A percentile compares a stretch with the other conserved stretches of the same genome.
phyloP scores from a whole-genome alignment of 2,113 vertebrate genomes.

The Colistium nudipinnis region DNA sequence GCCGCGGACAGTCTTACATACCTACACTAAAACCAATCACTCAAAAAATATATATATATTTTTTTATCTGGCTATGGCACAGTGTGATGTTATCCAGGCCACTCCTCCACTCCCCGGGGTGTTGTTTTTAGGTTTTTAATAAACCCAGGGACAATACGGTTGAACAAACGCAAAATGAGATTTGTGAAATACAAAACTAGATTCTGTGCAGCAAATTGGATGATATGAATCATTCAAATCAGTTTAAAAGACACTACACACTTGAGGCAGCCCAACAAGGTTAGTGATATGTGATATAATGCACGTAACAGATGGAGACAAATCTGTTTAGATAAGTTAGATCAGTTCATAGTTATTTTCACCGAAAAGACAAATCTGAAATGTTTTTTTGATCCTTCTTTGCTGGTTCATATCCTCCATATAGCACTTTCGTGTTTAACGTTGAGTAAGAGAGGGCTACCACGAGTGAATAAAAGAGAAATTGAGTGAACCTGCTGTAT shows the following conservation, averaged over 20 bases:
- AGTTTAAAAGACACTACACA: not conserved
- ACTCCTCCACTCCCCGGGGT: not conserved
- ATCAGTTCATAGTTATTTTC: too few relatives aligned
- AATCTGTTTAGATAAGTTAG: too few relatives aligned
- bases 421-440: not conserved
- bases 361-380: too few relatives aligned
- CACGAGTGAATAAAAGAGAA: not conserved
- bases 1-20: not conserved
- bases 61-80: constrained; percentile 2
- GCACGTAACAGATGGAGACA: not conserved
- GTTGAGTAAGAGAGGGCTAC: not conserved
- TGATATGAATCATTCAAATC: constrained; percentile 1
- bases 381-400: too few relatives aligned
- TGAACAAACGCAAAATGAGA: not conserved
- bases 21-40: not conserved
- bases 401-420: constrained; percentile 3
- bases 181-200: not conserved
- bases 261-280: constrained; percentile 14
- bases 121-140: not conserved
- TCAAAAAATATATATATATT: not conserved
- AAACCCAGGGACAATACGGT: not conserved
- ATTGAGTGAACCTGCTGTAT: not conserved
- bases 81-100: not conserved
- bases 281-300: not conserved
- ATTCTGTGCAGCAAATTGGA: not conserved